phyloP scores from a whole-genome alignment of 1,140 invertebrate species.

The Marisa cornuarietis region DNA sequence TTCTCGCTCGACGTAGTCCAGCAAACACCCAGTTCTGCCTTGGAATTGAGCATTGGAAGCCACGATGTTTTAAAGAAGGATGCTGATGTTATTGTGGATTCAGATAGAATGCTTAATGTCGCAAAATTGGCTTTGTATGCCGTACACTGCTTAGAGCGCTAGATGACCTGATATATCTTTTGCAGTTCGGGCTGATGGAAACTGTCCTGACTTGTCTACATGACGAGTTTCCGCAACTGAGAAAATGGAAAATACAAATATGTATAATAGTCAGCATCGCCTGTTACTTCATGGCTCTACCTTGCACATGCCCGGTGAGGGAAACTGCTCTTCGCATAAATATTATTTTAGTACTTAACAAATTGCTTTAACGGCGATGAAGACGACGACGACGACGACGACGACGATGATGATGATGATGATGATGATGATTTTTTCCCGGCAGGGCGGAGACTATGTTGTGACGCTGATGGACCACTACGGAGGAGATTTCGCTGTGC shows the following conservation, averaged over 20 bases:
- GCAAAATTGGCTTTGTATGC: too few species aligned
- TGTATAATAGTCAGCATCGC: slow-evolving; percentile 37
- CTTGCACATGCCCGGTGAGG: slow-evolving; percentile 44
- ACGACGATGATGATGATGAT: slow-evolving; percentile 6
- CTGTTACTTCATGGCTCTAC: slow-evolving; percentile 40
- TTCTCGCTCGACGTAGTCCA: too few species aligned
- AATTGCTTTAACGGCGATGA: background rate
- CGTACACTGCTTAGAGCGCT: too few species aligned
- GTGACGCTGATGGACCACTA: slow-evolving; percentile 66
- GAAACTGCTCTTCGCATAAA: background rate
- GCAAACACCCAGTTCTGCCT: too few species aligned
- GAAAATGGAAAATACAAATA: slow-evolving; percentile 41
- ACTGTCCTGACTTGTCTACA: slow-evolving; percentile 77
- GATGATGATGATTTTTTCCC: background rate
- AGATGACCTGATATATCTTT: slow-evolving; percentile 2
- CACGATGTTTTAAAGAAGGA: too few species aligned
- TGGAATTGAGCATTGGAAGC: too few species aligned
- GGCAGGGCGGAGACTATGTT: slow-evolving; percentile 65
- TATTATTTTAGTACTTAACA: background rate
- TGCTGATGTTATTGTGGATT: too few species aligned
- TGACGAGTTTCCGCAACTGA: slow-evolving; percentile 73
- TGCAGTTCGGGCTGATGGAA: slow-evolving; percentile 83
- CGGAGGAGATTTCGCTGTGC: slow-evolving; percentile 64
- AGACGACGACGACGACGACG: background rate
- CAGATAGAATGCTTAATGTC: too few species aligned